Evolutionary conservation across 2,113 vertebrate species (phyloP).

Genomic region (Neodon shergylaensis): DNA sequence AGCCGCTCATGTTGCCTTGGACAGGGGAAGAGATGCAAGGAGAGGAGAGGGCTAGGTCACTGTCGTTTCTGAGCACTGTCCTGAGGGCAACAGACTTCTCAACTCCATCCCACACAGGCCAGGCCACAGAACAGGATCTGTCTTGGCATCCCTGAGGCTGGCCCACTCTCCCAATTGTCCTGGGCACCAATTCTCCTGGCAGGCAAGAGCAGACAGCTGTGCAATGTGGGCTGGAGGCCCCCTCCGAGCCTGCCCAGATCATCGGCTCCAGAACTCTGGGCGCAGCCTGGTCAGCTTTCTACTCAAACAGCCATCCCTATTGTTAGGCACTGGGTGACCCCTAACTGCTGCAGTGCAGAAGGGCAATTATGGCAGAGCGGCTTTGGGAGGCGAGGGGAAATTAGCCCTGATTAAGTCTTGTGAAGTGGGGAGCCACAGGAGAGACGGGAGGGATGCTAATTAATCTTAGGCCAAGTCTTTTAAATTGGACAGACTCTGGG

Average conservation of each 20-base stretch:
- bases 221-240: neutral
- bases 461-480: conserved; percentile 68
- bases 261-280: neutral
- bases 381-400: conserved; percentile 67
- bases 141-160: neutral
- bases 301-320: conserved; percentile 24
- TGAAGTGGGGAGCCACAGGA: conserved; percentile 64
- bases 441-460: conserved; percentile 61
- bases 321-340: conserved; percentile 53
- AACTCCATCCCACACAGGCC: neutral
- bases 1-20: neutral
- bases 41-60: too few relatives aligned
- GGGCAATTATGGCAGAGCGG: conserved; percentile 57
- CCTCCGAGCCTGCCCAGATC: neutral
- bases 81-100: neutral
- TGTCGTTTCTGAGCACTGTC: neutral
- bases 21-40: neutral
- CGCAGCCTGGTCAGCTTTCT: neutral
- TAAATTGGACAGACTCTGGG: conserved; percentile 59
- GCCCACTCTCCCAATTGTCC: neutral
- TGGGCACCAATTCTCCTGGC: neutral
- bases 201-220: rapidly evolving
- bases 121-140: neutral
- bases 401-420: conserved; percentile 64
- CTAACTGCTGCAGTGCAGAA: neutral